Base-by-base conservation (phyloP, 2,888 invertebrate genomes). In the Megastigmus dorsalis region DNA sequence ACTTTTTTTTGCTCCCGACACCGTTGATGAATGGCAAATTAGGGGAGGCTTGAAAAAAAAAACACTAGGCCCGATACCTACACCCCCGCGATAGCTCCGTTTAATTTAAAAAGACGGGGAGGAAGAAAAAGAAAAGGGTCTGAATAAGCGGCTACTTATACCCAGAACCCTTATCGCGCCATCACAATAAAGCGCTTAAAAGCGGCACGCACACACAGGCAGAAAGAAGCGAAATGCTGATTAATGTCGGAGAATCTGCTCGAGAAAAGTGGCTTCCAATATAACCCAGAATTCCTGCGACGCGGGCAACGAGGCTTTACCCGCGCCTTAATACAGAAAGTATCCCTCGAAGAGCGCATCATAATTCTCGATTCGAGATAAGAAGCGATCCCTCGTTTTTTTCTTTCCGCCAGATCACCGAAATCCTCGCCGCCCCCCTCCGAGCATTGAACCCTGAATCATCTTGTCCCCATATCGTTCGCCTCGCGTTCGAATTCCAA, bases 361-460 rank as follows among this genome's bases (percentile, higher is more conserved):
- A 62, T 62, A 62, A 62, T 26, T 45, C 33, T 33, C 33, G 28
- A 28, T 60, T n/a, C 10, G 1, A 33, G 71, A 65, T 72, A 57
- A 65, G 48, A 54, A 65, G 57, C 18, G n/a, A n/a, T 33, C 7
- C 10, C 10, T 4, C 6, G 5, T n/a, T 18, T 13, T n/a, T 6
- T 13, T 4, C 30, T 33, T 4, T 18, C 18, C 13, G 38, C 36
- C 15, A 20, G 13, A 2, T 1, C 33, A 3, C 3, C 33, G 33
- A n/a, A 41, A 10, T 41, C 41, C 36, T 13, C 20, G 10, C 36
- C 1, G 3, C 13, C 5, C 36, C 3, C 4, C 15, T 18, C 33
- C 26, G 59, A 43, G 59, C 59, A 10, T 59, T 28, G 59, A 59
- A 59, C 59, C 28, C 28, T 3, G 9, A 6, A 15, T 26, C 41